These are phyloP conservation scores for Actenoides hombroni DNA, from an alignment of 2,113 vertebrate genomes.

Conservation along the genomic window DNA sequence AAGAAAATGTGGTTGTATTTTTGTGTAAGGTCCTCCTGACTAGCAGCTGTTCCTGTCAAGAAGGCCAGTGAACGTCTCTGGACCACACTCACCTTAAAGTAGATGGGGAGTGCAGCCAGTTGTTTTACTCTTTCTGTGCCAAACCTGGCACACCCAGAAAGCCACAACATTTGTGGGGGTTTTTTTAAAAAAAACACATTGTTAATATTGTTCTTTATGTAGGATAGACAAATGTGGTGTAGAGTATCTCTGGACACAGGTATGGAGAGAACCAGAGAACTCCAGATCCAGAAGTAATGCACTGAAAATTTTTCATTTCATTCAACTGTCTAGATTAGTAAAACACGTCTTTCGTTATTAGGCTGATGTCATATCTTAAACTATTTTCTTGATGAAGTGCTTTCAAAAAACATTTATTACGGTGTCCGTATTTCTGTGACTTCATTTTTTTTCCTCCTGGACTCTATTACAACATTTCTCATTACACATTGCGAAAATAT, in stretches of 20 bases:
- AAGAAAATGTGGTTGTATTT: not conserved
- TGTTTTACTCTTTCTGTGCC: not conserved
- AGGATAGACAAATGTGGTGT: not conserved
- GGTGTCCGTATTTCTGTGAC: not conserved
- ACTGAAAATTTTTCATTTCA: constrained; percentile 12
- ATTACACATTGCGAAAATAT: constrained; percentile 34
- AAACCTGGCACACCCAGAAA: not conserved
- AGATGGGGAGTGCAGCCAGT: not conserved
- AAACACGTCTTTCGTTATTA: constrained; percentile 37
- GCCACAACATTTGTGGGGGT: not conserved
- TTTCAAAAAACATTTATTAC: constrained; percentile 46
- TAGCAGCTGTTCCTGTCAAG: not conserved
- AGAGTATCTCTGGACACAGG: not conserved
- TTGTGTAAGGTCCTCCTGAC: not conserved
- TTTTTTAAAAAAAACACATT: not conserved
- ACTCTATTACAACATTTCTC: not conserved
- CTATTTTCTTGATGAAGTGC: constrained; percentile 61
- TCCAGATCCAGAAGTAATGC: not conserved
- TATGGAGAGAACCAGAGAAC: not conserved
- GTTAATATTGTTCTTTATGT: not conserved
- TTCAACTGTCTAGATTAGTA: constrained; percentile 29
- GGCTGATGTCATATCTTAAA: constrained; percentile 47
- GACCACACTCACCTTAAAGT: not conserved
- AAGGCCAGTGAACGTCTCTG: not conserved
- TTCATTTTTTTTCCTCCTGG: constrained; percentile 19